These are phyloP conservation scores for Lypha dubia DNA, from an alignment of 2,888 invertebrate genomes.

Conservation along the genomic window DNA sequence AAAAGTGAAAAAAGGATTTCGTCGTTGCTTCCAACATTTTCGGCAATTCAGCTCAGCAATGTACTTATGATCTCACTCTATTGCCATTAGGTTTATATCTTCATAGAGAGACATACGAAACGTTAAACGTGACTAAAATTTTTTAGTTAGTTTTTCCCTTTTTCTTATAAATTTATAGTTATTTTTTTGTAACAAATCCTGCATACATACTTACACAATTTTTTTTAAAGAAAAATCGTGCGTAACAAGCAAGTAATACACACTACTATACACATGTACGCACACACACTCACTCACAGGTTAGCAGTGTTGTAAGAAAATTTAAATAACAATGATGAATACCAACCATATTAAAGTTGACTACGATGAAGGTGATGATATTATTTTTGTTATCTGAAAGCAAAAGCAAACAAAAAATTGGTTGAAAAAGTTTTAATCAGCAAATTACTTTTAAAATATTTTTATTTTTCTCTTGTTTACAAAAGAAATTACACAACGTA, in stretches of 20 bases:
- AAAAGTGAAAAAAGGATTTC: background rate
- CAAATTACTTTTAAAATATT: constrained; percentile 2
- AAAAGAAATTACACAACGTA: background rate
- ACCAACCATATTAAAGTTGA: background rate
- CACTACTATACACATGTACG: too few species aligned
- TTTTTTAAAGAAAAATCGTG: constrained; percentile 22
- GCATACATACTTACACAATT: background rate
- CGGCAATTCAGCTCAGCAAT: background rate
- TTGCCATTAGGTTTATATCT: constrained; percentile 15
- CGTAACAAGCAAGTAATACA: constrained; percentile 4
- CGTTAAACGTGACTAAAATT: constrained; percentile 37
- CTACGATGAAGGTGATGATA: background rate
- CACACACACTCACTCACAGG: background rate
- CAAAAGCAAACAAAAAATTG: background rate
- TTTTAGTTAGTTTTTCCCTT: constrained; percentile 1
- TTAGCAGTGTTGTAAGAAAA: background rate
- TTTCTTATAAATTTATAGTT: background rate
- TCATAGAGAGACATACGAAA: constrained; percentile 28
- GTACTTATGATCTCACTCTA: background rate
- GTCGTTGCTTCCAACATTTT: background rate
- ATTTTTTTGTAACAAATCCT: constrained; percentile 1
- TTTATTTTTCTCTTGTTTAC: background rate
- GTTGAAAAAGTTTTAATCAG: constrained; percentile 24
- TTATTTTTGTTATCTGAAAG: background rate
- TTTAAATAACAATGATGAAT: constrained; percentile 23